phyloP scores from a whole-genome alignment of 2,888 invertebrate species.

The Carabus problematicus region DNA sequence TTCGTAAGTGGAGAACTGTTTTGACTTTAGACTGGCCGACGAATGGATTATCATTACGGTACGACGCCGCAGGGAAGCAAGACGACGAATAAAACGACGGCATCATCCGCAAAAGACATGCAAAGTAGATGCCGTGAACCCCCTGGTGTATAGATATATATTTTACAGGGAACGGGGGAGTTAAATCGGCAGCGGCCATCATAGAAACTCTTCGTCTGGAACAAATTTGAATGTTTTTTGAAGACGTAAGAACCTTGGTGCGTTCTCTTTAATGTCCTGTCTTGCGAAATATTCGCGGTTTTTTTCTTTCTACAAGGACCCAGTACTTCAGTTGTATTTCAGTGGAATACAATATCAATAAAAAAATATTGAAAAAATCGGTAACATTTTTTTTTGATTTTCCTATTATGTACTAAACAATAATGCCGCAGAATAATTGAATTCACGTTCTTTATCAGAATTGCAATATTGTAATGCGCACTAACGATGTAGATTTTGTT shows the following conservation, averaged over 20 bases:
- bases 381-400: not conserved
- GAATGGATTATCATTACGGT: slow-evolving; percentile 30
- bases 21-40: not conserved
- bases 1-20: too few relatives aligned
- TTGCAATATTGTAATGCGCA: too few relatives aligned
- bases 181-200: slow-evolving; percentile 50
- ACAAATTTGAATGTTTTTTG: slow-evolving; percentile 55
- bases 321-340: not conserved
- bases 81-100: slow-evolving; percentile 48
- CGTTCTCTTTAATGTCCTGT: not conserved
- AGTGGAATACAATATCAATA: too few relatives aligned
- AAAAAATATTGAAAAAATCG: too few relatives aligned
- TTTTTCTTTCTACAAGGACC: slow-evolving; percentile 24
- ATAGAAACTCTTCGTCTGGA: slow-evolving; percentile 52
- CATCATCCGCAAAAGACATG: slow-evolving; percentile 51
- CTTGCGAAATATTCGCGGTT: slow-evolving; percentile 26
- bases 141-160: slow-evolving; percentile 17
- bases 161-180: slow-evolving; percentile 5
- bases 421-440: too few relatives aligned
- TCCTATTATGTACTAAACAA: too few relatives aligned
- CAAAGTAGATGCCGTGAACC: slow-evolving; percentile 47
- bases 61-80: slow-evolving; percentile 25
- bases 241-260: slow-evolving; percentile 41
- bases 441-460: too few relatives aligned
- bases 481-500: too few relatives aligned